These are phyloP conservation scores for Thunnus albacares DNA, from an alignment of 2,797 vertebrate species.

Conservation along the genomic window DNA sequence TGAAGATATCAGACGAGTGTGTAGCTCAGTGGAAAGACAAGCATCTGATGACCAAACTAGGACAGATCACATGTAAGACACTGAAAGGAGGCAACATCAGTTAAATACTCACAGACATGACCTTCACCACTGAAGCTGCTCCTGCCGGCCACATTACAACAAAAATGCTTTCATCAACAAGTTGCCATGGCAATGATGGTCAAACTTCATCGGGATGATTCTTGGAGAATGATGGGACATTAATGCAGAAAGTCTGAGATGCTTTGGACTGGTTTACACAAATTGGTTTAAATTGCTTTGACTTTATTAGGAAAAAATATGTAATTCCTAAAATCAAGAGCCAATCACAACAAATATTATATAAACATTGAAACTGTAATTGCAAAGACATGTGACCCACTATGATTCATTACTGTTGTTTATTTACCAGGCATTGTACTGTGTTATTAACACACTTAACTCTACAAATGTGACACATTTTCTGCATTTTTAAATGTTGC, in stretches of 20 bases:
- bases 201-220: constrained; percentile 42
- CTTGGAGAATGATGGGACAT: constrained; percentile 23
- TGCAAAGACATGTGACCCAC: neutral
- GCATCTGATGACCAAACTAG: constrained; percentile 94
- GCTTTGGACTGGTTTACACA: constrained; percentile 18
- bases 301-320: constrained; percentile 3
- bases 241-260: constrained; percentile 18
- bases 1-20: constrained; percentile 89
- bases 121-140: constrained; percentile 31
- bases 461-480: neutral
- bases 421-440: constrained; percentile 1
- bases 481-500: neutral
- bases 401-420: constrained; percentile 9
- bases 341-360: neutral
- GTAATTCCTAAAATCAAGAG: neutral
- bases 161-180: constrained; percentile 26
- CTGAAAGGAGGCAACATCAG: constrained; percentile 94
- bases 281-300: neutral
- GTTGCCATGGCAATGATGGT: constrained; percentile 31
- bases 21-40: constrained; percentile 94
- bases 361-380: constrained; percentile 6
- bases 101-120: constrained; percentile 79
- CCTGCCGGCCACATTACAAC: neutral
- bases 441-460: constrained; percentile 13
- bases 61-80: constrained; percentile 93